Percentiles rank a stretch among this genome's conserved stretches.
Conservation (phyloP, 2,888 invertebrate species). For the Norana najaformis region DNA sequence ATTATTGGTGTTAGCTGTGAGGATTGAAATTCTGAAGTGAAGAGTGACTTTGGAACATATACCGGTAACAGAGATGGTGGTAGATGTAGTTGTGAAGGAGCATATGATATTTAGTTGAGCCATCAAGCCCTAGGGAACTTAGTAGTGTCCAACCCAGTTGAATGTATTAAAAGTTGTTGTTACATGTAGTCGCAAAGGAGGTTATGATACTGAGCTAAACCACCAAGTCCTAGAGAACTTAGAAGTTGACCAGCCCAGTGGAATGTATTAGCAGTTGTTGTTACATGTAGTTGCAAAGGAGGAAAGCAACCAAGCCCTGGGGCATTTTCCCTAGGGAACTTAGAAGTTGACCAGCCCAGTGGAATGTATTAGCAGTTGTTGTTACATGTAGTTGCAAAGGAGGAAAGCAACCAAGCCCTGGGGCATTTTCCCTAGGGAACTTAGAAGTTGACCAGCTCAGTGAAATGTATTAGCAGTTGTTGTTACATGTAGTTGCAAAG, state of each 20-base stretch:
- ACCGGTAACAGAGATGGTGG: too few relatives aligned
- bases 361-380: too few relatives aligned
- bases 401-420: neutral
- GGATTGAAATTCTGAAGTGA: neutral
- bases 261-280: too few relatives aligned
- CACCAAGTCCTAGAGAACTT: neutral
- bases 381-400: neutral
- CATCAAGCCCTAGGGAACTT: neutral
- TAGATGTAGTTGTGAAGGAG: neutral
- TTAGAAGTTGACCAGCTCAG: too few relatives aligned
- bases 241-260: too few relatives aligned
- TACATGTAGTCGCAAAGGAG: neutral
- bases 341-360: too few relatives aligned
- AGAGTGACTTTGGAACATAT: neutral
- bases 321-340: too few relatives aligned
- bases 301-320: neutral
- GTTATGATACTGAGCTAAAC: neutral
- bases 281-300: neutral
- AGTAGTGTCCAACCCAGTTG: too few relatives aligned
- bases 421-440: too few relatives aligned
- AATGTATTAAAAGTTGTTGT: too few relatives aligned
- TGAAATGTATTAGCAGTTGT: too few relatives aligned
- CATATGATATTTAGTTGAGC: neutral
- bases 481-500: neutral
- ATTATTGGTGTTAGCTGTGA: neutral